A percentile compares a stretch with the other conserved stretches of the same genome.
phyloP scores from a whole-genome alignment of 2,797 vertebrate genomes.

The Sebastes diploproa region DNA sequence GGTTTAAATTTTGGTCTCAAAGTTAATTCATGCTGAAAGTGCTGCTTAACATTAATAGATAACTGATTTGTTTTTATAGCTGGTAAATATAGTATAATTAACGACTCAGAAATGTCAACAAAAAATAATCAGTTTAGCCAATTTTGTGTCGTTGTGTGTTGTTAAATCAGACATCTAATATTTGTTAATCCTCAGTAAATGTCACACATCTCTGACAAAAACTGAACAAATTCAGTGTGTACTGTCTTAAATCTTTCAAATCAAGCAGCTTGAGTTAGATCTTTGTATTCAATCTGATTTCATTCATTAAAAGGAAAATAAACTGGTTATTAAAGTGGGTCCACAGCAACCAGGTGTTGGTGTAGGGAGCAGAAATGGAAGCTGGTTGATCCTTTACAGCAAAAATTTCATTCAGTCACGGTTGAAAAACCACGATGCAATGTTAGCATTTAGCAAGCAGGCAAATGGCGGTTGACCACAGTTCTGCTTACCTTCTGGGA shows the following conservation, averaged over 20 bases:
- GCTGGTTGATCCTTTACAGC: background rate
- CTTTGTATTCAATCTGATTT: background rate
- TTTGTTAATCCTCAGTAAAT: too few relatives aligned
- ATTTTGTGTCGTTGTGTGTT: background rate
- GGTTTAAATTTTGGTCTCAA: background rate
- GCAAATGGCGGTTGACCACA: slow-evolving; percentile 20
- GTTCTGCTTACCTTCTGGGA: slow-evolving; percentile 74
- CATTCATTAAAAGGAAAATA: background rate
- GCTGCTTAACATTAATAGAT: background rate
- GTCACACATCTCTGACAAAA: background rate
- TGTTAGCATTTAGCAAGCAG: slow-evolving; percentile 46
- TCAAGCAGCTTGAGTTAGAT: background rate
- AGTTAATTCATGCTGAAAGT: slow-evolving; percentile 30
- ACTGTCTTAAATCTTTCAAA: background rate
- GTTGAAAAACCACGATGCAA: slow-evolving; percentile 19
- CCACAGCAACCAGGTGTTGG: background rate
- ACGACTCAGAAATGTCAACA: background rate
- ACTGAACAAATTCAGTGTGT: background rate
- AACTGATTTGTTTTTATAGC: background rate
- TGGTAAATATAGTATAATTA: background rate
- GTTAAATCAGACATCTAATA: too few relatives aligned
- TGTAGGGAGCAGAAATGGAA: slow-evolving; percentile 5
- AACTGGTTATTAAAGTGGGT: background rate
- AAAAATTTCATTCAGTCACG: background rate
- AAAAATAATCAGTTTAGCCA: background rate